Evolutionary conservation across 2,113 vertebrate species (phyloP), one percentile per base, ranked within the genome.

Genomic region (Thalassoma bifasciatum): DNA sequence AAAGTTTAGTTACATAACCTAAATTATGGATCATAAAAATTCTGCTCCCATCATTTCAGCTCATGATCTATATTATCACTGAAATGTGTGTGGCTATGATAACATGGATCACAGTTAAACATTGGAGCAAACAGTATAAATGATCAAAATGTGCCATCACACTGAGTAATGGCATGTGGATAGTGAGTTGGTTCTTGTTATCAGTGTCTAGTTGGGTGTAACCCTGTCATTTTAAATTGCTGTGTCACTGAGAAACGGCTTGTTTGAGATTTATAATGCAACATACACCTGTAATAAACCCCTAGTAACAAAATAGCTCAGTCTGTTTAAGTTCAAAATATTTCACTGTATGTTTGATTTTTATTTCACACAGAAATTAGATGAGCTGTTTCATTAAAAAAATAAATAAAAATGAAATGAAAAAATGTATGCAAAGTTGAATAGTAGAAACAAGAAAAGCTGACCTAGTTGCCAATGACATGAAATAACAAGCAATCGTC

Each of bases 191-290:
- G n/a, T n/a, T n/a, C n/a, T 63, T 34, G 24, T 67, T 61, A 54
- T 72, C 61, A 58, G 51, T 1, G 14, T 22, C 37, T 5, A 24
- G 0, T 0, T 24, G 17, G 16, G 11, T 49, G 12, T 19, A 56
- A 63, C 23, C 10, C 42, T 26, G 22, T 46, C 13, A 24, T 23
- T 12, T n/a, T 67, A 0, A 0, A n/a, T n/a, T 38, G 46, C 13
- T 4, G 24, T 34, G 22, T 37, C 44, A 46, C 62, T 58, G 63
- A 61, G 50, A 30, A 21, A 7, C 13, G 4, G 2, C 1, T 23
- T 1, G 0, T 52, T 58, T 52, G 42, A 81, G 22, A 71, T 71
- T 81, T 54, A 69, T 70, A 19, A 21, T 49, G 3, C 12, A 51
- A 42, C 12, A 53, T 17, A 13, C 37, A 52, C 6, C 21, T 24